These are phyloP conservation scores for Reticulitermes speratus DNA, from an alignment of 1,140 invertebrate species.

Conservation along the genomic window DNA sequence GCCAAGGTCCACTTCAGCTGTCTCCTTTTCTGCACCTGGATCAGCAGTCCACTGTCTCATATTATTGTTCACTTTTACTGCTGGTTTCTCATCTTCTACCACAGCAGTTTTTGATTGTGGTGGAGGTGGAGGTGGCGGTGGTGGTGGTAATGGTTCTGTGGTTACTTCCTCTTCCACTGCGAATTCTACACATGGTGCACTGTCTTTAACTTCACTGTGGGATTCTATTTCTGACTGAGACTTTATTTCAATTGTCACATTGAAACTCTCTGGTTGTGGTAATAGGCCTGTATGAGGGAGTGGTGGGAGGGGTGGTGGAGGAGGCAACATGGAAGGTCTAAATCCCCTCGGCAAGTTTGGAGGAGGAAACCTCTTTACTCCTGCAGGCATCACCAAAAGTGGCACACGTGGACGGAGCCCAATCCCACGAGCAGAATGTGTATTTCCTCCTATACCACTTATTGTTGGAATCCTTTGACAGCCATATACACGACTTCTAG, in stretches of 20 bases:
- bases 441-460: slow-evolving; percentile 28
- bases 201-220: not conserved
- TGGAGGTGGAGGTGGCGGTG: not conserved
- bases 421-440: slow-evolving; percentile 16
- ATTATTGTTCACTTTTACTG: not conserved
- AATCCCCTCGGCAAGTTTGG: not conserved
- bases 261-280: slow-evolving; percentile 2
- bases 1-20: not conserved
- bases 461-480: slow-evolving; percentile 29
- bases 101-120: not conserved
- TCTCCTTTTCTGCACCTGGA: not conserved
- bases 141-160: not conserved
- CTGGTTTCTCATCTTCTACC: not conserved
- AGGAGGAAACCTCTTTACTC: slow-evolving; percentile 14
- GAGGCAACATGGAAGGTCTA: slow-evolving; percentile 20
- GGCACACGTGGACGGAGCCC: not conserved
- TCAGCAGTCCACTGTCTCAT: not conserved
- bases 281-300: not conserved
- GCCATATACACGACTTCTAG: slow-evolving; percentile 12
- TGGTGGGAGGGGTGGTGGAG: slow-evolving; percentile 30
- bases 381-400: not conserved
- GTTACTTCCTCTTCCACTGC: not conserved
- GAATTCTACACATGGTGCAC: not conserved
- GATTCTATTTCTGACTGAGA: not conserved
- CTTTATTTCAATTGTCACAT: not conserved